A percentile compares a stretch with the other conserved stretches of the same genome.
Evolutionary conservation across 2,888 invertebrate species (phyloP).

Genomic region (Plebejus melissa): DNA sequence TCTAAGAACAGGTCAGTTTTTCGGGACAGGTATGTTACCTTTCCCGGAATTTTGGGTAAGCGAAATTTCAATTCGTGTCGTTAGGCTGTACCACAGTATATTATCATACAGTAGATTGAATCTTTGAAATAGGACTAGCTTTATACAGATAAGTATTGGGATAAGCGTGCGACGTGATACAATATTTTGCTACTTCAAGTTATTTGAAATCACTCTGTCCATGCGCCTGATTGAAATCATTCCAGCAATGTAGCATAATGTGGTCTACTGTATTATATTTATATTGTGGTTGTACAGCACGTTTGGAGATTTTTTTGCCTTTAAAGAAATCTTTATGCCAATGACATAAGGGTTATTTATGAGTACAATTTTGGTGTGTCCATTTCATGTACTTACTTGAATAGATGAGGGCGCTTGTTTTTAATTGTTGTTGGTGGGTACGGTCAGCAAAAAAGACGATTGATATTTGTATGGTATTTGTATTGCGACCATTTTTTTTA

Average conservation of each 20-base stretch:
- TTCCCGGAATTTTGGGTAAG: slow-evolving; percentile 21
- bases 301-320: not conserved
- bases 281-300: not conserved
- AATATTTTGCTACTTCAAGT: not conserved
- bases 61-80: not conserved
- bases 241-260: not conserved
- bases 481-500: not conserved
- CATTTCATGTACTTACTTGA: not conserved
- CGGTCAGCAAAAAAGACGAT: not conserved
- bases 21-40: slow-evolving; percentile 18
- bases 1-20: slow-evolving; percentile 24
- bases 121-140: not conserved
- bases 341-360: not conserved
- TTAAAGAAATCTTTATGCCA: not conserved
- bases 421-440: slow-evolving; percentile 12
- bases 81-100: not conserved
- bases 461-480: not conserved
- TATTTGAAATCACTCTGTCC: not conserved
- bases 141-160: not conserved
- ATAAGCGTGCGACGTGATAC: not conserved
- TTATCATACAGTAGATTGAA: not conserved
- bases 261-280: not conserved
- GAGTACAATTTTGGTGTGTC: not conserved
- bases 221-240: not conserved
- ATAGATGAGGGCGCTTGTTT: slow-evolving; percentile 6